These are phyloP conservation scores for Myiagra hebetior DNA, from an alignment of 2,113 vertebrate genomes.

Conservation along the genomic window DNA sequence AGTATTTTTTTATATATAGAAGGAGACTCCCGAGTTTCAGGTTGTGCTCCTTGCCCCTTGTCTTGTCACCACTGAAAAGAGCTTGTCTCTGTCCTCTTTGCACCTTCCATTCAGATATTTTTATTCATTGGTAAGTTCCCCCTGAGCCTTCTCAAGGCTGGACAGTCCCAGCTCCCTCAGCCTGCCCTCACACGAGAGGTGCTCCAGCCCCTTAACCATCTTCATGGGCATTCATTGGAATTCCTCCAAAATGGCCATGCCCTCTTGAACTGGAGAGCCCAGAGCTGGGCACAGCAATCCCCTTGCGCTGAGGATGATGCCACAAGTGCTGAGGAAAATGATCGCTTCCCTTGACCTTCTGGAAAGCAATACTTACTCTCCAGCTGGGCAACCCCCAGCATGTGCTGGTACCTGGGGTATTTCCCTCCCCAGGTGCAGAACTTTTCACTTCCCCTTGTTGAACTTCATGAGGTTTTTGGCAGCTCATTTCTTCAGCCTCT, in stretches of 20 bases:
- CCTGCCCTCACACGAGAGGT: neutral
- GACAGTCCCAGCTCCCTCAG: neutral
- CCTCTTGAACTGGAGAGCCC: neutral
- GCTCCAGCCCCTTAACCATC: neutral
- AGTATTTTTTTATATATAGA: neutral
- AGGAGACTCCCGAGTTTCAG: neutral
- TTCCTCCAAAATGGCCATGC: neutral
- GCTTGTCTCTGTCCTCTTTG: neutral
- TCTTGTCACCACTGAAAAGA: neutral
- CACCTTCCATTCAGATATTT: neutral
- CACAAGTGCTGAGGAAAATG: neutral
- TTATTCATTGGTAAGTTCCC: too few relatives aligned
- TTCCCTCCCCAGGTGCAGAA: neutral
- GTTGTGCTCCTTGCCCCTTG: neutral
- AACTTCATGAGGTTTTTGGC: neutral
- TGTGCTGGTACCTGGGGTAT: too few relatives aligned
- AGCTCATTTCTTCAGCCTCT: neutral
- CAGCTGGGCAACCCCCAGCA: neutral
- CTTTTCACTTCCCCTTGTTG: neutral
- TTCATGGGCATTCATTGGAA: neutral
- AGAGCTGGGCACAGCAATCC: neutral
- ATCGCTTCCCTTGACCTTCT: neutral
- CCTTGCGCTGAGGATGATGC: neutral
- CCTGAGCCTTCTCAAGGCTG: neutral
- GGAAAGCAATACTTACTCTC: neutral